A percentile compares a stretch with the other conserved stretches of the same genome.
phyloP scores from a whole-genome alignment of 2,113 vertebrate species.

The Echinops telfairi region DNA sequence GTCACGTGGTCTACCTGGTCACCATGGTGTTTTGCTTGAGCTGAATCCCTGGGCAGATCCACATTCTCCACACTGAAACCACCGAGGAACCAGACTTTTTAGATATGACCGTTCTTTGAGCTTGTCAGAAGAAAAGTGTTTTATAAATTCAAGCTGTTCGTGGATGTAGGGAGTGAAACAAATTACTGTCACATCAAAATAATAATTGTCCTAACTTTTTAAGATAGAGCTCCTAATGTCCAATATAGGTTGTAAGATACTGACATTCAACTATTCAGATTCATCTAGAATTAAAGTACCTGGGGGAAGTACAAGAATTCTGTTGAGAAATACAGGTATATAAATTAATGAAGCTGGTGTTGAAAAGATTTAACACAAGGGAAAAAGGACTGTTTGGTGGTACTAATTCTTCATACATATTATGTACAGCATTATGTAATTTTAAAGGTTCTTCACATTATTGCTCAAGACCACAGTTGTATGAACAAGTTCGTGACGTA shows the following conservation, averaged over 20 bases:
- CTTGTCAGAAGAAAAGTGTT: slow-evolving; percentile 49
- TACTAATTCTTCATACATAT: slow-evolving; percentile 89
- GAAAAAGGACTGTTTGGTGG: slow-evolving; percentile 85
- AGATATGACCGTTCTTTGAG: slow-evolving; percentile 67
- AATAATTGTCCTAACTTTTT: slow-evolving; percentile 61
- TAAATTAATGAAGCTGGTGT: slow-evolving; percentile 88
- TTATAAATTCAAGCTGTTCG: slow-evolving; percentile 60
- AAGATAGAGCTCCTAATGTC: slow-evolving; percentile 71
- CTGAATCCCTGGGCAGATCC: slow-evolving; percentile 24
- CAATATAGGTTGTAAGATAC: slow-evolving; percentile 49
- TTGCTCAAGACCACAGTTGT: slow-evolving; percentile 88
- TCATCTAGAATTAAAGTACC: slow-evolving; percentile 85
- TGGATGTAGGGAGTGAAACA: slow-evolving; percentile 49
- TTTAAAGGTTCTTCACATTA: slow-evolving; percentile 90
- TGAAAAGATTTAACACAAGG: slow-evolving; percentile 88
- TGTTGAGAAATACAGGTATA: slow-evolving; percentile 79
- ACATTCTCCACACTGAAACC: slow-evolving; percentile 19
- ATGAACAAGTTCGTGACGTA: slow-evolving; percentile 85
- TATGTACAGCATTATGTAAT: slow-evolving; percentile 85
- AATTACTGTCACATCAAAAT: slow-evolving; percentile 63
- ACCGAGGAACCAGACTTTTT: slow-evolving; percentile 24
- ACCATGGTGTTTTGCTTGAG: background rate
- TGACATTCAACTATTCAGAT: slow-evolving; percentile 78
- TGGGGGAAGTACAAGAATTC: slow-evolving; percentile 85
- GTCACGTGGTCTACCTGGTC: background rate